Evolutionary conservation across 1,140 invertebrate species (phyloP), one percentile per base, ranked within the genome.

Genomic region (Pogonomyrmex californicus): DNA sequence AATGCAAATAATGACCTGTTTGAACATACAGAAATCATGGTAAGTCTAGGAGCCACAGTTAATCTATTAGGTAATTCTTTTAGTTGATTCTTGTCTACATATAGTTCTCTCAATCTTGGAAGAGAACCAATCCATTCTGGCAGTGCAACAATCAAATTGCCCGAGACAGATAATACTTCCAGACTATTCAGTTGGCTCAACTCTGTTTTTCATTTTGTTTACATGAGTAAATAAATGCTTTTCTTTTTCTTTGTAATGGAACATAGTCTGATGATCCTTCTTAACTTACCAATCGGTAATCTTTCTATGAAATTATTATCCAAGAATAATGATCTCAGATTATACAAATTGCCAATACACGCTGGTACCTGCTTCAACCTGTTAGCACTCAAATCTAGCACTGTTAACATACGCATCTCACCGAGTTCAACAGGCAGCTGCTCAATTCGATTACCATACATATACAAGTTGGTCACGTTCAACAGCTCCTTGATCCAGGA

Each of bases 101-200:
- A 90, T 70, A 94, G 86, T 77, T 92, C 92, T 62, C 90, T 86
- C 1, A 94, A 86, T 75, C 87, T 93, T 63, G 91, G 88, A 17
- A 94, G 85, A 7, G 93, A 91, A 36, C 93, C 93, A 9, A 92
- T 65, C 94, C 93, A 94, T 86, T 94, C 93, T 51, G 93, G 93
- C 41, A 94, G 54, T 12, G 81, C 89, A 12, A 93, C 54, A 41
- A 94, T 89, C 86, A 91, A 90, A 70, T 94, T 94, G 58, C 83
- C 75, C 66, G 87, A 91, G 38, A 94, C 63, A 63, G 90, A 93
- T 6, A 94, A 86, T 60, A 81, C 86, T 76, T 92, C 89, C 41
- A 94, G 85, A 79, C 91, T 92, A 58, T 88, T 71, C 60, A 94
- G 81, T 78, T 88, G 38, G 41, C 77, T 87, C 85, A 94, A 86